Percentiles rank a stretch among this genome's conserved stretches.
Evolutionary conservation across 2,113 vertebrate species (phyloP).

Genomic region (Tichodroma muraria): DNA sequence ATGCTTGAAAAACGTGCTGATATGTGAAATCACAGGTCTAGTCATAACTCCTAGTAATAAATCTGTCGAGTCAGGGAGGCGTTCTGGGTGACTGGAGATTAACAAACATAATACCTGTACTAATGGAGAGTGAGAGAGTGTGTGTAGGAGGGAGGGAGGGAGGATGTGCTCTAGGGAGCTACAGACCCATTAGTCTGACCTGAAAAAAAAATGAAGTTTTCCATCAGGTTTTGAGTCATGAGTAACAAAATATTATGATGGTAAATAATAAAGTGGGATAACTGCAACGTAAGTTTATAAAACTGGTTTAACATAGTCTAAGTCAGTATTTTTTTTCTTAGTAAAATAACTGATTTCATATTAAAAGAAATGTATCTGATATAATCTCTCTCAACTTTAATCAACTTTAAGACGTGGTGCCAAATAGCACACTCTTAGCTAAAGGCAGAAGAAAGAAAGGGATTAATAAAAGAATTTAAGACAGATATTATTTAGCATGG

Average conservation of each 20-base stretch:
- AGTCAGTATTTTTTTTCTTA: background rate
- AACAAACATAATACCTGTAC: constrained; percentile 55
- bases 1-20: constrained; percentile 23
- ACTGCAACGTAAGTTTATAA: background rate
- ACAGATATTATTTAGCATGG: background rate
- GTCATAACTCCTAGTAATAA: constrained; percentile 39
- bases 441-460: background rate
- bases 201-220: background rate
- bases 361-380: background rate
- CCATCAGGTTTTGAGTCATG: background rate
- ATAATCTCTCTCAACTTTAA: background rate
- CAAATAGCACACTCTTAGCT: constrained; percentile 10
- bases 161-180: background rate
- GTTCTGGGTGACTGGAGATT: constrained; percentile 51
- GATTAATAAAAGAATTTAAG: background rate
- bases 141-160: background rate
- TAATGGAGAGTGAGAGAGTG: constrained; percentile 37
- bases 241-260: background rate
- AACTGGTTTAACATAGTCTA: background rate
- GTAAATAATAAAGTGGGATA: background rate
- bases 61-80: constrained; percentile 40
- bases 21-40: constrained; percentile 41
- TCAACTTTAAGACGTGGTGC: background rate
- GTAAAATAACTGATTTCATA: background rate
- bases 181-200: constrained; percentile 7